Evolutionary conservation across 1,140 invertebrate species (phyloP), one percentile per base, ranked within the genome.

Genomic region (Euura saliciscinereae): DNA sequence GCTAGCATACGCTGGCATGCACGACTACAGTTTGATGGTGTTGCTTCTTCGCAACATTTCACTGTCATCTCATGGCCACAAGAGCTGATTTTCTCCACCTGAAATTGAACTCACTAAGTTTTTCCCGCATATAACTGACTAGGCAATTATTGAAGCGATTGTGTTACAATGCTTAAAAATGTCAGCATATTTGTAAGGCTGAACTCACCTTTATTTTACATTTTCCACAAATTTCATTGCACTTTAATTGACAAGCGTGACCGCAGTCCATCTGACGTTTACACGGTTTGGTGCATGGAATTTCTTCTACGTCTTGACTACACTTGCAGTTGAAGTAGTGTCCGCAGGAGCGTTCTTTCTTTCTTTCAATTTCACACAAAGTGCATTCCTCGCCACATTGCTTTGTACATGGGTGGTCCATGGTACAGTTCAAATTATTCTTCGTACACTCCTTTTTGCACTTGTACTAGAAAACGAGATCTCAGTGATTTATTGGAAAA

Each of bases 361-460:
- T 8, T 51, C 6, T 11, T 8, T 51, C 66, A 6, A 90, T 80
- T n/a, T 77, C 72, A 77, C 90, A 91, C 3, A 76, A 6, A 11
- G 83, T 82, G 79, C 90, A 91, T 28, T 80, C 77, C 75, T 90
- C 85, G 74, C 80, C 82, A 72, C 90, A 91, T 6, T 72, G 65
- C 75, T 84, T 88, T 0, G 71, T 65, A 71, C 90, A 91, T 43
- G 76, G 77, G 73, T 91, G 90, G n/a, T 83, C 75, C 2, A 83
- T 78, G 3, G 79, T 82, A 76, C 89, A 90, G 8, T 83, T 84
- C 43, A 79, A 79, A 13, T 86, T 88, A 0, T 76, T 74, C 76
- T 80, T 84, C 1, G 78, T 79, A 76, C 90, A 91, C 0, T 77
- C 79, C 75, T 89, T 88, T 3, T 44, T 13, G 73, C 90, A 91